Evolutionary conservation across 2,888 invertebrate species (phyloP).

Genomic region (Eristalis arbustorum): DNA sequence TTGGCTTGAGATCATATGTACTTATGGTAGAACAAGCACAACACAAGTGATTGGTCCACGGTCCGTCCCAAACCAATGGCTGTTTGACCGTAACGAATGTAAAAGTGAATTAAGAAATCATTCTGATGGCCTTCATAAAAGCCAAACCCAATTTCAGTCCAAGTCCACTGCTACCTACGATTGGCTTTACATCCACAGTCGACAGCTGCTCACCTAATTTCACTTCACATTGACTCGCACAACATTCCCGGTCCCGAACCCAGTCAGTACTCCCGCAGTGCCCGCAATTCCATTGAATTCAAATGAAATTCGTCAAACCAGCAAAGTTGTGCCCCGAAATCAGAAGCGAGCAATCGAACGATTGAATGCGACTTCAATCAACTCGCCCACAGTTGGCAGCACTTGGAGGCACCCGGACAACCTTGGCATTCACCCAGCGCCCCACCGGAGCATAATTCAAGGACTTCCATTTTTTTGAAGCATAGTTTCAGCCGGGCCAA

Average conservation of each 20-base stretch:
- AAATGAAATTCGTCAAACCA: not conserved
- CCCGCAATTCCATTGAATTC: not conserved
- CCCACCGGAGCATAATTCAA: constrained; percentile 23
- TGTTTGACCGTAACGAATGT: too few relatives aligned
- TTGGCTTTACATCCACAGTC: too few relatives aligned
- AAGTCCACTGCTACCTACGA: too few relatives aligned
- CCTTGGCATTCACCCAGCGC: constrained; percentile 15
- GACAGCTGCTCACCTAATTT: too few relatives aligned
- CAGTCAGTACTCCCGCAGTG: not conserved
- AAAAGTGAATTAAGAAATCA: too few relatives aligned
- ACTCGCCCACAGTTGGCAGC: not conserved
- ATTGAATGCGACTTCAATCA: not conserved
- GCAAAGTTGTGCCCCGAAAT: not conserved
- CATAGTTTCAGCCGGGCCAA: constrained; percentile 9
- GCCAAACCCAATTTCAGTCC: too few relatives aligned
- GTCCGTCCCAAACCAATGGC: too few relatives aligned
- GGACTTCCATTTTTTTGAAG: constrained; percentile 27
- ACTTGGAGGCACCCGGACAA: not conserved
- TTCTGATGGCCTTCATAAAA: too few relatives aligned
- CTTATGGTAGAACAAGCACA: too few relatives aligned
- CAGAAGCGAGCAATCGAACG: not conserved
- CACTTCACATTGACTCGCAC: not conserved
- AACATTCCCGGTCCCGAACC: not conserved
- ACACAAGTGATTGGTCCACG: too few relatives aligned
- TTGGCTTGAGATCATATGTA: too few relatives aligned